Conservation (phyloP, 2,113 vertebrate genomes). For the Euleptes europaea region DNA sequence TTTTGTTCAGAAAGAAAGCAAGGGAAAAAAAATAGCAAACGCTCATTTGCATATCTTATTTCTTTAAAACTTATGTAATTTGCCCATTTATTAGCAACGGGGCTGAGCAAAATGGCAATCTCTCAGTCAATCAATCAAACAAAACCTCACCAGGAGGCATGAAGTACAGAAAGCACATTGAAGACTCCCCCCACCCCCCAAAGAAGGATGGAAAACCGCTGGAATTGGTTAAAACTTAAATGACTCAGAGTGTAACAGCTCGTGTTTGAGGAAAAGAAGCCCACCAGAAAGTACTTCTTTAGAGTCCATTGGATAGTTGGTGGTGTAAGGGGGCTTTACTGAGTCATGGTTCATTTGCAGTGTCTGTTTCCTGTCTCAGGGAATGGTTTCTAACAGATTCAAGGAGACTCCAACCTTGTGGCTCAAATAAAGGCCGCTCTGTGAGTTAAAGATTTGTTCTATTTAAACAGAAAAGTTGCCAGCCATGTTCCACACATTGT, state of each 20-base stretch:
- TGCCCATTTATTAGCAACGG: not conserved
- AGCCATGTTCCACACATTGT: constrained; percentile 73
- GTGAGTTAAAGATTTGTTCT: constrained; percentile 72
- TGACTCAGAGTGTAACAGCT: constrained; percentile 78
- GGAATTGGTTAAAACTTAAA: constrained; percentile 77
- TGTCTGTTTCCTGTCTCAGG: constrained; percentile 79
- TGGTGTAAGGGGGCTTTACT: constrained; percentile 75
- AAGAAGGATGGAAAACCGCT: constrained; percentile 73
- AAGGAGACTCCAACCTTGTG: constrained; percentile 73
- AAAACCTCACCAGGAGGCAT: constrained; percentile 3
- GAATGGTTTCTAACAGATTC: constrained; percentile 79
- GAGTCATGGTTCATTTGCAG: constrained; percentile 78
- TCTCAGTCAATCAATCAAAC: constrained; percentile 44
- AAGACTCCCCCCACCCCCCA: constrained; percentile 28
- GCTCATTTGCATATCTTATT: constrained; percentile 6
- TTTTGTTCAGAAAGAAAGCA: not conserved
- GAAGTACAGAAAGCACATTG: constrained; percentile 29
- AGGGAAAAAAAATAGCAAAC: not conserved
- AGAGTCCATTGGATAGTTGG: constrained; percentile 76
- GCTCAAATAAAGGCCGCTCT: constrained; percentile 79
- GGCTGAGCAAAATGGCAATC: not conserved
- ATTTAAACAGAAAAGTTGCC: constrained; percentile 75
- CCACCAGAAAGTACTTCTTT: constrained; percentile 69
- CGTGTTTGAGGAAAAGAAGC: constrained; percentile 72
- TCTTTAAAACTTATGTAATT: constrained; percentile 5